Base-by-base conservation (phyloP, 2,888 invertebrate species). In the Ichneumon xanthorius region DNA sequence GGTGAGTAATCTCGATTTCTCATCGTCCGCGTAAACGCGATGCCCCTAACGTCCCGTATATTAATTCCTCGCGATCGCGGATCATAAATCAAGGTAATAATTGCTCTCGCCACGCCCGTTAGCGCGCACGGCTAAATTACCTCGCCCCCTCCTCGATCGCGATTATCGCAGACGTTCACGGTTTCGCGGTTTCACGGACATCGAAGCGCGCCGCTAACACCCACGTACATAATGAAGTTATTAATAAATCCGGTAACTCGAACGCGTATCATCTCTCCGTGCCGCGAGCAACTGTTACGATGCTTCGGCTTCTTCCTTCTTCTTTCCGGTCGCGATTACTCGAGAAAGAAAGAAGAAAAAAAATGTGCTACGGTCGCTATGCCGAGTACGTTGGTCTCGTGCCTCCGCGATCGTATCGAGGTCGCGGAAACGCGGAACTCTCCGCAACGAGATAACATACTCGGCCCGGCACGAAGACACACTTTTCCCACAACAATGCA, bases 1-100 rank as follows among this genome's bases (percentile, higher is more conserved):
- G 98, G 98, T 96, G 93, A 91, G 91, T 92, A 1, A 65, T 48
- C 50, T 6, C 22, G 40, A 48, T 63, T 65, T 50, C 48, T 65
- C 50, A n/a, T 40, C 37, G 40, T 37, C 11, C 37, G 14, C 22
- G 16, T 45, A 33, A 48, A 48, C 16, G 45, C 45, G 45, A 48
- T 48, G 4, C 2, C 61, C 40, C 45, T 6, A 22, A 14, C 45
- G n/a, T 68, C 33, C 16, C 14, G 50, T 50, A 30, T 75, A 75
- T 50, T 14, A 76, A 76, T 76, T n/a, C 7, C 50, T 63, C 75
- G 65, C 61, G 33, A 50, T 1, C 37, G 33, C 22, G 50, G 14
- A 48, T 61, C 19, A 53, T 67, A 53, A 76, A 76, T 76, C 76
- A 37, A 40, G 67, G 19, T 67, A 67, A 67, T 76, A 67, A 76